A percentile compares a stretch with the other conserved stretches of the same genome.
These are phyloP conservation scores for Hyaena hyaena DNA, from an alignment of 2,113 vertebrate genomes.

Conservation along the genomic window DNA sequence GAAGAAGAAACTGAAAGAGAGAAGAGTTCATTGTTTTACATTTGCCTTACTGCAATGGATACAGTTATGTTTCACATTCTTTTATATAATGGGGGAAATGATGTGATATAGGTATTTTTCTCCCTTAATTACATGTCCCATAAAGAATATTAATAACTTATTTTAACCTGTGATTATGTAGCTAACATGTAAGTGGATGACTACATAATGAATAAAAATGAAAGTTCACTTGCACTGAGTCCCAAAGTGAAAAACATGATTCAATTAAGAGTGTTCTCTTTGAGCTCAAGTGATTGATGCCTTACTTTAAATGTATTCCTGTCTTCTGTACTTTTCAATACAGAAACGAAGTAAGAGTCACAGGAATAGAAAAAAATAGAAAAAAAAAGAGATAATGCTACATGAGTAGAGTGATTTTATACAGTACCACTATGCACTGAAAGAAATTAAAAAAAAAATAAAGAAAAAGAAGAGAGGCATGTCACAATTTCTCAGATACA, in stretches of 20 bases:
- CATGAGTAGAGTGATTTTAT: background rate
- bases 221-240: background rate
- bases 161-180: background rate
- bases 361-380: background rate
- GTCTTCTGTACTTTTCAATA: background rate
- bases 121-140: conserved; percentile 8
- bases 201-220: conserved; percentile 36
- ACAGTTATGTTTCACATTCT: conserved; percentile 20
- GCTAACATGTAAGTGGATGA: conserved; percentile 31
- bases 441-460: background rate
- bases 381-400: background rate
- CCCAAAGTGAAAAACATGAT: conserved; percentile 3
- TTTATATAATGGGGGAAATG: background rate
- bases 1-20: conserved; percentile 49
- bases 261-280: conserved; percentile 30
- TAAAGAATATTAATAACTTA: conserved; percentile 29
- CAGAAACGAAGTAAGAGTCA: background rate
- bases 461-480: background rate
- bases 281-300: conserved; percentile 36
- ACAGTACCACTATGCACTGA: background rate
- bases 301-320: conserved; percentile 44
- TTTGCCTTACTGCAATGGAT: background rate
- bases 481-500: background rate
- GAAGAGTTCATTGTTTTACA: background rate
- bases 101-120: background rate